phyloP scores from a whole-genome alignment of 2,797 vertebrate genomes.

The Graptemys geographica region DNA sequence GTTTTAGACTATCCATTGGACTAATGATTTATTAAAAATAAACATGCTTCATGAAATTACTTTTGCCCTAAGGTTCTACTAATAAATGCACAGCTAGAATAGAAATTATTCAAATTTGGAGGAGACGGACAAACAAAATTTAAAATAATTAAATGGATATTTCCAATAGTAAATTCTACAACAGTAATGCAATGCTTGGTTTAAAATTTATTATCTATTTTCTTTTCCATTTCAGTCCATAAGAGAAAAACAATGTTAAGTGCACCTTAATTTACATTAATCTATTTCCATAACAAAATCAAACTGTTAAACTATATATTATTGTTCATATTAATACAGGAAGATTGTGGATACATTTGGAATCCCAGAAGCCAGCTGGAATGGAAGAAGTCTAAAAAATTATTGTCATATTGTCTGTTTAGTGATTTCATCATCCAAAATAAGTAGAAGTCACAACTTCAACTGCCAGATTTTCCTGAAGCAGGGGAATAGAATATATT shows the following conservation, averaged over 20 bases:
- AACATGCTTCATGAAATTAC: conserved; percentile 38
- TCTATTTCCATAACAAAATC: background rate
- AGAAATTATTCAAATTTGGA: background rate
- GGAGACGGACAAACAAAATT: background rate
- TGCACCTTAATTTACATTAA: background rate
- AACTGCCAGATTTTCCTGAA: background rate
- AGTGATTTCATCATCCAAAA: background rate
- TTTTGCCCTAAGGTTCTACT: background rate
- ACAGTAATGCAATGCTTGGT: background rate
- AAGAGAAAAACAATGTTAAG: background rate
- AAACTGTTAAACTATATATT: background rate
- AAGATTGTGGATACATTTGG: background rate
- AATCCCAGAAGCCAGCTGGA: background rate
- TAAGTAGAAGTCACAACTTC: background rate
- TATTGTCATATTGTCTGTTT: background rate
- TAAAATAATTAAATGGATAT: background rate
- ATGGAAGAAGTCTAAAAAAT: background rate
- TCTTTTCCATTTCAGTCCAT: background rate
- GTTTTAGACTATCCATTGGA: conserved; percentile 32
- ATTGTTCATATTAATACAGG: background rate
- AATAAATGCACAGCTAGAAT: background rate
- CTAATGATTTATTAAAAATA: conserved; percentile 50
- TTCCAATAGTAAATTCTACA: background rate
- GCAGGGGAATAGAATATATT: background rate
- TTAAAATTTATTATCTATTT: background rate